Evolutionary conservation across 30 jellyfish, hydroid and myxozoan species (phyloP).

Genomic region (Turritopsis dohrnii): DNA sequence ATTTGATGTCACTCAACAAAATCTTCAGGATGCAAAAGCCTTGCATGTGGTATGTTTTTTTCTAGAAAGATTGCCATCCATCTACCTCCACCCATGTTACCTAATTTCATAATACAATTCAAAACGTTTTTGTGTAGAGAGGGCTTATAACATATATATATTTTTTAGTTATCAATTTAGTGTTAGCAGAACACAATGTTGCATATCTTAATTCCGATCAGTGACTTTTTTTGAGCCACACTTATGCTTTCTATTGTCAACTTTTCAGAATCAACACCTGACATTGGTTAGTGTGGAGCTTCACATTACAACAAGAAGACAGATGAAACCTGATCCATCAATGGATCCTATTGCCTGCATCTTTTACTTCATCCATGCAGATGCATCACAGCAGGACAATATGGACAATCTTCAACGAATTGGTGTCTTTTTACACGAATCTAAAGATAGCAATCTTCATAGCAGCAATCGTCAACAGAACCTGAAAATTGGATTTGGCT

Average conservation of each 20-base stretch:
- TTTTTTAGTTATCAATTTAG: neutral
- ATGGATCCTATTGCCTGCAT: constrained; percentile 81
- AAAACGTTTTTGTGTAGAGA: neutral
- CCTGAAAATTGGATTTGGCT: constrained; percentile 19
- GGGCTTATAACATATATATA: no score
- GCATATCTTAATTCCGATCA: neutral
- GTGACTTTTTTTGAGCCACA: neutral
- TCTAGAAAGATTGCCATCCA: neutral
- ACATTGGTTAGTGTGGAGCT: constrained; percentile 82
- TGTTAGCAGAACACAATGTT: no score
- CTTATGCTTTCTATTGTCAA: neutral
- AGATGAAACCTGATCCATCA: constrained; percentile 88
- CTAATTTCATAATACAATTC: neutral
- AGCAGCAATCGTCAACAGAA: neutral
- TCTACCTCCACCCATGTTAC: neutral
- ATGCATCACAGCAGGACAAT: constrained; percentile 36
- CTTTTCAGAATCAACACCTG: constrained; percentile 67
- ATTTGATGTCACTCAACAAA: constrained; percentile 68
- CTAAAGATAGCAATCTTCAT: neutral
- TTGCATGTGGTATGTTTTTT: constrained; percentile 78
- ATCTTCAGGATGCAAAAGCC: constrained; percentile 62
- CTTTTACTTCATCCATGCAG: constrained; percentile 61
- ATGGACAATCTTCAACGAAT: neutral
- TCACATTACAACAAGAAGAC: constrained; percentile 72
- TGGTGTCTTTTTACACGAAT: constrained; percentile 18